Base-by-base conservation (phyloP, 2,797 vertebrate species). In the Chrysolophus pictus region DNA sequence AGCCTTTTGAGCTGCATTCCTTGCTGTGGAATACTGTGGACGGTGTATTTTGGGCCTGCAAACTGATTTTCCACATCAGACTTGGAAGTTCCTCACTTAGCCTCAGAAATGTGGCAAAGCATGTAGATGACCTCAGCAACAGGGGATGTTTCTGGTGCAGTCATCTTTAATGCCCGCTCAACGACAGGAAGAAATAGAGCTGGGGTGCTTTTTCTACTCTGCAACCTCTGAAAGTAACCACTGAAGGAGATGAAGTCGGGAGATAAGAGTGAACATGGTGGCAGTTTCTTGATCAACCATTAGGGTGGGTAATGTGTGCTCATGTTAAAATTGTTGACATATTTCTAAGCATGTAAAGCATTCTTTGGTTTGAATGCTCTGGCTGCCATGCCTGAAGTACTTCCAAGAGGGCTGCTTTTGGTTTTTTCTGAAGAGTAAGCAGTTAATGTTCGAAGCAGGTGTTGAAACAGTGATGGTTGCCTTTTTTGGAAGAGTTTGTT, bases 401-500 rank as follows among this genome's bases (percentile, higher is more conserved):
- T 15, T 87, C 76, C 39, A 75, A 91, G 60, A 37, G 26, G 31
- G 23, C 60, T 44, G 26, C 85, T 84, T 91, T 80, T 86, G 55
- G 59, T 95, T 96, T 73, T 47, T 88, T 94, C 87, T 90, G 94
- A 95, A 47, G 87, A 86, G 49, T 90, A 76, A 96, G 89, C 93
- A 96, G 98, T 98, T 98, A 98, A 98, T 85, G 87, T 94, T 96
- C 53, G 69, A 95, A 91, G 96, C 97, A 98, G 98, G 98, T 98
- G 98, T 97, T 97, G 97, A 98, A 98, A 97, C 95, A 95, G 94
- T 72, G 87, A 94, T 67, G 93, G 95, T 96, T 96, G 94, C 96
- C 96, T 97, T 94, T 92, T 98, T 97, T 97, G 97, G 97, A 98
- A 88, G 77, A 91, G 79, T 73, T 87, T 85, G 71, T 97, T 98